These are phyloP conservation scores for Geopemphigus sp. DNA, from an alignment of 1,140 invertebrate genomes.

Conservation along the genomic window DNA sequence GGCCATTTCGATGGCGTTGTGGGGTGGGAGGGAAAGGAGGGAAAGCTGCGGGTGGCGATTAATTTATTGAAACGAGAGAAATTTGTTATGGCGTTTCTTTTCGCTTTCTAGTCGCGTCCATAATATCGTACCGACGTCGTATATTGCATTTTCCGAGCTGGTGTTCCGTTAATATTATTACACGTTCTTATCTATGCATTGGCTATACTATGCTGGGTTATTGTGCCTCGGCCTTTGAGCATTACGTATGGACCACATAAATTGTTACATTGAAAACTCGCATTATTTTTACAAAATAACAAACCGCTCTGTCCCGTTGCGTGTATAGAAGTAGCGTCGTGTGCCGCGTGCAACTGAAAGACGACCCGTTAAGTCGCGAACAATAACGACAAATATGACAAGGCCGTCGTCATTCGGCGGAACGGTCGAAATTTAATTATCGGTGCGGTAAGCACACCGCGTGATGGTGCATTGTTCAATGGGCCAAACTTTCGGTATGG, in stretches of 20 bases:
- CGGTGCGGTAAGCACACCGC: constrained; percentile 56
- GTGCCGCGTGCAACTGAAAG: too few relatives aligned
- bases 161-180: not conserved
- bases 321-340: constrained; percentile 9
- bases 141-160: constrained; percentile 27
- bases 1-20: too few relatives aligned
- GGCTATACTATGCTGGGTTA: too few relatives aligned
- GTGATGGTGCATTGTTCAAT: constrained; percentile 61
- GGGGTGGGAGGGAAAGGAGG: too few relatives aligned
- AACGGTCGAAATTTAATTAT: constrained; percentile 12
- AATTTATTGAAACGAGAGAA: too few relatives aligned
- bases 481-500: constrained; percentile 67
- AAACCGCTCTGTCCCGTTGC: not conserved
- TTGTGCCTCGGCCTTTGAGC: not conserved
- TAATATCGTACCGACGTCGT: too few relatives aligned
- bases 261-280: not conserved
- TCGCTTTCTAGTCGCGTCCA: too few relatives aligned
- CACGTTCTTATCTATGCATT: not conserved
- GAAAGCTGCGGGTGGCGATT: too few relatives aligned
- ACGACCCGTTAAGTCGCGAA: not conserved
- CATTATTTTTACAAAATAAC: constrained; percentile 2
- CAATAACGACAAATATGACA: not conserved
- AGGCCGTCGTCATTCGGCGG: not conserved
- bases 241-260: not conserved
- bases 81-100: too few relatives aligned